Evolutionary conservation across 2,113 vertebrate species (phyloP), one percentile per base, ranked within the genome.

Genomic region (Lagopus muta): DNA sequence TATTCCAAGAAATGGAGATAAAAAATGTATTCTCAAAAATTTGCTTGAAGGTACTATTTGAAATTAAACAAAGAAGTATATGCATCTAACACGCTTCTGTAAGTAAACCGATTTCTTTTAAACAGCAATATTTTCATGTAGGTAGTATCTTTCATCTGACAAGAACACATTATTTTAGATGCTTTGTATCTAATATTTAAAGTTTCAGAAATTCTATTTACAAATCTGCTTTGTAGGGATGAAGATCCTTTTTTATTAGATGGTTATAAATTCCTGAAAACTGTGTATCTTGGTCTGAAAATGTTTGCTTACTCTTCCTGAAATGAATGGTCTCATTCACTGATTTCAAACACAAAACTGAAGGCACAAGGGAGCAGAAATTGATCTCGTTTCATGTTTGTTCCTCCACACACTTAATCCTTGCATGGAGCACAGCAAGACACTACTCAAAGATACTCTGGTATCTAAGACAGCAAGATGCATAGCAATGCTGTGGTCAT

Each of bases 21-120:
- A 73, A 90, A 90, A 81, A 30, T 54, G 28, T 34, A 4, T 52
- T 47, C 0, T 1, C 18, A 83, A 81, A 79, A 79, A 40, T 10
- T 11, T 76, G 6, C 5, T 81, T 10, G n/a, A 80, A 32, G 0
- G 1, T 0, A 32, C 22, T 48, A 3, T 71, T 60, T 67, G 21
- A 38, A 72, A 91, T 25, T 43, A 72, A 72, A 62, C 13, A 42
- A 1, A 42, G 11, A 71, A 19, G 2, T 50, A 3, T 43, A 12
- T 55, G 10, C 6, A 2, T 80, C 8, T 57, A 28, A 83, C 14
- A 76, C 58, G 4, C 43, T 62, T 71, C 38, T 38, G 12, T 40
- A 69, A 70, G 36, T 4, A 21, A 50, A 11, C 0, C 2, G 10
- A 47, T 57, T 66, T 74, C 7, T 92, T 62, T 27, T 48, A 6